Evolutionary conservation across 2,888 invertebrate genomes (phyloP), one percentile per base, ranked within the genome.

Genomic region (Agriotes lineatus): DNA sequence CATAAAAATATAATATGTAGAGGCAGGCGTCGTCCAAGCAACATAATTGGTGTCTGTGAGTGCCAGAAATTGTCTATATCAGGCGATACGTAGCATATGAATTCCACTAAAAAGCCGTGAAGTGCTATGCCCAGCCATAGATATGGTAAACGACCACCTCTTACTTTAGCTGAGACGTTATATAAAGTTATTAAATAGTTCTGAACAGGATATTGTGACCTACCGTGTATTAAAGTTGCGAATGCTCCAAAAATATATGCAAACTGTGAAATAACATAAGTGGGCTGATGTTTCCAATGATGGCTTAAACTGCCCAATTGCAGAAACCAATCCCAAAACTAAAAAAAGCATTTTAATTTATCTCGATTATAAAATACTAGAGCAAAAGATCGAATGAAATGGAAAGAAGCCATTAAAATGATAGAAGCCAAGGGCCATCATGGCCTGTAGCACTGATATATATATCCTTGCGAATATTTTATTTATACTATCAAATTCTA

Each of bases 11-110:
- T 84, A 56, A 94, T 92, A 77, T 94, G 92, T 0, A 94, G 81
- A 0, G 94, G 94, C 58, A 93, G 83, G 45, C 94, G 86, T 30
- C 88, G 85, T 4, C 93, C 93, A 16, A 93, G 82, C 67, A 94
- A 86, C 71, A 93, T 91, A 20, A 94, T 81, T 0, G 92, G 90
- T 0, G 91, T 89, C 83, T 91, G 93, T 0, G 93, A 91, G 80
- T 94, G 94, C 94, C 94, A 95, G 82, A 93, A 94, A 81, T 93
- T 94, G 83, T 94, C 93, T 69, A 91, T 90, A 70, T 93, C 91
- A 0, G 93, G 92, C 16, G 92, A 77, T 71, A 87, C 86, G 78
- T 93, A 91, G 73, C 90, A 90, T 78, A 93, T 85, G 74, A 88
- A 87, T 83, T 94, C 94, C 22, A 92, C 89, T 0, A 90, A 87